Conservation (phyloP, 2,113 vertebrate species). For the Carlito syrichta region DNA sequence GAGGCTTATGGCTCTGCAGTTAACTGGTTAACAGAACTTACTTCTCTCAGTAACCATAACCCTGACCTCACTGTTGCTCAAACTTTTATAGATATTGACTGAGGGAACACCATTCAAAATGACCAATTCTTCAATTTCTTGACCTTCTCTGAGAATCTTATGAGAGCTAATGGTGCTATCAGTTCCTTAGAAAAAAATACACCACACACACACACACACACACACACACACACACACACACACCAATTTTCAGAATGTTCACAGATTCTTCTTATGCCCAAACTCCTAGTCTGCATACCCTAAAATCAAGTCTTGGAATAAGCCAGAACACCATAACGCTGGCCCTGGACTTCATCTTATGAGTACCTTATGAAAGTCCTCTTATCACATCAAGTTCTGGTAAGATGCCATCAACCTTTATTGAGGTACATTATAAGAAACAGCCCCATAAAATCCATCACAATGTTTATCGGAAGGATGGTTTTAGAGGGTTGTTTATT, state of each 20-base stretch:
- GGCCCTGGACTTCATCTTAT: not conserved
- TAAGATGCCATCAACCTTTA: constrained; percentile 45
- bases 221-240: not conserved
- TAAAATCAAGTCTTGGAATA: not conserved
- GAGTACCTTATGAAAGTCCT: constrained; percentile 1
- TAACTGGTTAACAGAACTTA: not conserved
- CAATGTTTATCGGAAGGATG: not conserved
- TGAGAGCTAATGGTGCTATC: not conserved
- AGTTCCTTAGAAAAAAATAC: not conserved
- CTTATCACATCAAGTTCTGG: constrained; percentile 13
- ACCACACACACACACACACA: not conserved
- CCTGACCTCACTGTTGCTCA: not conserved
- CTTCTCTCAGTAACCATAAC: not conserved
- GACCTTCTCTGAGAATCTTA: not conserved
- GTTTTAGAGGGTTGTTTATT: constrained; percentile 26
- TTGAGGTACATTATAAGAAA: constrained; percentile 40
- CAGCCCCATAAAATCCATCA: constrained; percentile 19
- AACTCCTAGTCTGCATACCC: not conserved
- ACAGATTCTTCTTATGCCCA: not conserved
- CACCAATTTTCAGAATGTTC: not conserved
- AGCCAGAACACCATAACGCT: not conserved
- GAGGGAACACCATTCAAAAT: not conserved
- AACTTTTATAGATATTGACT: not conserved
- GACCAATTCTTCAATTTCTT: not conserved
- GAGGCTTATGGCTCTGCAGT: not conserved